Percentiles rank a stretch among this genome's conserved stretches.
Evolutionary conservation across 1,140 invertebrate genomes (phyloP).

Genomic region (Anastatus disparis): DNA sequence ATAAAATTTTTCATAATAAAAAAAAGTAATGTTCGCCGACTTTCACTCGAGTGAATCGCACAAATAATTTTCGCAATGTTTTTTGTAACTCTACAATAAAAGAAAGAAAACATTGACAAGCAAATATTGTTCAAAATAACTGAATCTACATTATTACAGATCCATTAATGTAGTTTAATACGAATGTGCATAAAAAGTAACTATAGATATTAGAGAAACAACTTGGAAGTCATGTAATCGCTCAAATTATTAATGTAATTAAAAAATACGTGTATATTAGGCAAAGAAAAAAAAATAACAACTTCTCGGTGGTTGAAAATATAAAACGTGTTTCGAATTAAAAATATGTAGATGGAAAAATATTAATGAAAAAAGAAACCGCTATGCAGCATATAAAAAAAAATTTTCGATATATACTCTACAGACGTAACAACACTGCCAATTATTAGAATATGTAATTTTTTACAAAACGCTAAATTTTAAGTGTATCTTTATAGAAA

Average conservation of each 20-base stretch:
- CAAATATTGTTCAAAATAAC: not conserved
- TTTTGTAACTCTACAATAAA: conserved; percentile 9
- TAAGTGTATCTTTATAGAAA: not conserved
- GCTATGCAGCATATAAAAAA: not conserved
- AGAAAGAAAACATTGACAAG: not conserved
- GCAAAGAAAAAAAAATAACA: conserved; percentile 28
- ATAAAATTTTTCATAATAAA: not conserved
- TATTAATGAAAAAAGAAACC: not conserved
- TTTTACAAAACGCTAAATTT: not conserved
- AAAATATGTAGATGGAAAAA: not conserved
- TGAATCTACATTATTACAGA: not conserved
- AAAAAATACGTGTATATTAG: conserved; percentile 50
- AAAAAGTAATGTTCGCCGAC: not conserved
- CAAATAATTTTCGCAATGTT: conserved; percentile 13
- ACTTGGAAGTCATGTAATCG: conserved; percentile 58
- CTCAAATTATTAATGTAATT: conserved; percentile 60
- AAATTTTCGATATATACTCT: not conserved
- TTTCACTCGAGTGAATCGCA: conserved; percentile 5
- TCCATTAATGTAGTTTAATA: not conserved
- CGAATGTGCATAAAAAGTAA: not conserved
- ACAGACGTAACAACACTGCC: conserved; percentile 7
- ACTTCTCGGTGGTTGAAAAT: not conserved
- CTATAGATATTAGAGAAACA: conserved; percentile 42
- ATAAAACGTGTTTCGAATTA: not conserved
- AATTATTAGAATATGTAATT: conserved; percentile 10